phyloP scores from a whole-genome alignment of 2,113 vertebrate species.

The Gavia stellata region DNA sequence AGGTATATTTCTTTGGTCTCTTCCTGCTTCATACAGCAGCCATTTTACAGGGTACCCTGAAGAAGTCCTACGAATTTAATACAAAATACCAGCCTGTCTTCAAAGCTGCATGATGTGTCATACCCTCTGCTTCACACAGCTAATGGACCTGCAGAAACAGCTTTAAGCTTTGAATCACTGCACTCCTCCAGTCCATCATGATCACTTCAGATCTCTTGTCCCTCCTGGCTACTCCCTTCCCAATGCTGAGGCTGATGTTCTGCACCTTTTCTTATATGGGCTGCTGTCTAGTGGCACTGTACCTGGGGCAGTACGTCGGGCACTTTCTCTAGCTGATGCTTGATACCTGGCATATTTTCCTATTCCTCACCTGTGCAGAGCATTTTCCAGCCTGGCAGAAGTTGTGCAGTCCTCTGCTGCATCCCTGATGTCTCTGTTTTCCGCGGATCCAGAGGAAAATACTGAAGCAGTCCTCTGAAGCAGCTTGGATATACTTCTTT shows the following conservation, averaged over 20 bases:
- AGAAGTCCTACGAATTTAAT: not conserved
- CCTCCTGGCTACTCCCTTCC: not conserved
- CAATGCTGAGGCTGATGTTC: accelerated
- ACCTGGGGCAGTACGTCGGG: not conserved
- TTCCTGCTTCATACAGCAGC: not conserved
- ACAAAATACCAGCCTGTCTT: not conserved
- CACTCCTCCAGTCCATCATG: not conserved
- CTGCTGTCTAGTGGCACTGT: not conserved
- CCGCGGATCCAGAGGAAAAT: not conserved
- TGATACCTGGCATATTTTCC: not conserved
- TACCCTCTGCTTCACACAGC: not conserved
- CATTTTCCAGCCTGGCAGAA: not conserved
- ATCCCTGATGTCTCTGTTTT: not conserved
- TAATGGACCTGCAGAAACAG: not conserved
- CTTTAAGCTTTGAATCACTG: not conserved
- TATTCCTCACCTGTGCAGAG: not conserved
- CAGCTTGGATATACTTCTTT: not conserved
- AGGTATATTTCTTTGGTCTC: not conserved
- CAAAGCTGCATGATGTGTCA: not conserved
- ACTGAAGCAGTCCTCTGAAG: not conserved
- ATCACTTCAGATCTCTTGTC: not conserved
- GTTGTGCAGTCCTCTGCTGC: not conserved
- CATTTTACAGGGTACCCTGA: not conserved
- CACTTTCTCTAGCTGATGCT: not conserved
- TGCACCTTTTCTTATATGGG: not conserved